Evolutionary conservation across 2,113 vertebrate species (phyloP), one percentile per base, ranked within the genome.

Genomic region (Cavia porcellus): DNA sequence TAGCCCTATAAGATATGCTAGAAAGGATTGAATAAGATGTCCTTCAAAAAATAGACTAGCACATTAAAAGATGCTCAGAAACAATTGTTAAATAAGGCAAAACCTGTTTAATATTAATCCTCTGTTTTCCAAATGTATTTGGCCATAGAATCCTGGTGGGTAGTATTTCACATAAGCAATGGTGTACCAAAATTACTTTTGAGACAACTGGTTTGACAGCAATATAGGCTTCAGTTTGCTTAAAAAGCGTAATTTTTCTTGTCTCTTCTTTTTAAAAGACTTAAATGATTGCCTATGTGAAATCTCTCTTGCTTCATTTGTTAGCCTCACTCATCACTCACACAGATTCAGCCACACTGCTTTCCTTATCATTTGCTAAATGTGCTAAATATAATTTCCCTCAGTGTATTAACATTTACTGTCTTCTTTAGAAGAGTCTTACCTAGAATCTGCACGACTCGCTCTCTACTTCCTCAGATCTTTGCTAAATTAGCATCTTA

Each of bases 21-120:
- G 55, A 28, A 88, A 90, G 24, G 32, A 38, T 89, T n/a, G 87
- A 62, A 42, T 81, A 81, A 75, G 30, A 42, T 80, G 57, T 80
- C 15, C 50, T 45, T 77, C 66, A 66, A 52, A 95, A 95, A 77
- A 92, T 28, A 64, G 42, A 55, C 64, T 6, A 82, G 64, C 89
- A 88, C 5, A 66, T 94, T 92, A 95, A 81, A 85, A 77, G n/a
- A 86, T 88, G 57, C 52, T 62, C 72, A 85, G 38, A 57, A 92
- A 94, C 15, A 66, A 28, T 15, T 89, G 55, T 66, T 66, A 75
- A 94, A 64, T 25, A 64, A 91, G 88, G 80, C 45, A 55, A 92
- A 86, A 11, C 17, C 22, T 62, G 8, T 93, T 81, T 84, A 92
- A 94, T 5, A 42, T 91, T 88, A 95, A 92, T 35, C 25, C 57